Evolutionary conservation across 2,113 vertebrate genomes (phyloP), one percentile per base, ranked within the genome.

Genomic region (Lepidiolamprologus cunningtoni): DNA sequence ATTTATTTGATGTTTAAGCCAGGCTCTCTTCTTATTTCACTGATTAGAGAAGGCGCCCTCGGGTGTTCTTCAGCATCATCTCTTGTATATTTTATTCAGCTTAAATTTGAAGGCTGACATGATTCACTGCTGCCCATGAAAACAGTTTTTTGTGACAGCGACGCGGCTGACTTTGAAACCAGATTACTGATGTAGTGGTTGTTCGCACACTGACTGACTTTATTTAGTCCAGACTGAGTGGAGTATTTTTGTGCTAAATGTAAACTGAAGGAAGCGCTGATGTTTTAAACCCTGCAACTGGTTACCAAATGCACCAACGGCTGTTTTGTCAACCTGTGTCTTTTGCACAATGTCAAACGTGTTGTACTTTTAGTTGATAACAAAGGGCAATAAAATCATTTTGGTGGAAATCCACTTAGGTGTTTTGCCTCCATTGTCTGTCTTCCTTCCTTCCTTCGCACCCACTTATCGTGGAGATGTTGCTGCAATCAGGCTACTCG

Each of bases 311-410:
- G 55, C 4, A 28, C 16, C 83, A 61, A 10, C 3, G 4, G 58
- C 35, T 63, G 68, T 87, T 55, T 21, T 68, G 13, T 79, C n/a
- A 8, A 13, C 66, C 8, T 89, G 82, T 88, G 66, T 85, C 58
- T 87, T 87, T 86, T 80, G 88, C 83, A 83, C 86, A 57, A 83
- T 73, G 86, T 91, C 80, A 57, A 40, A 86, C 66, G 8, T 84
- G 19, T 81, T 90, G 66, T 83, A 86, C 81, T 84, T 88, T 81
- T 82, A 79, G 63, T 84, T 66, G n/a, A 82, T 40, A 7, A 80
- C 40, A 11, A 61, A 82, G 45, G 81, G 87, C 92, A 92, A 93
- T 94, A 93, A 93, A 94, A 33, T 53, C 7, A 3, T 53, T 66
- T 14, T 53, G 76, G 2, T 50, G 71, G 68, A 47, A 5, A 17